Conservation (phyloP, 2,113 vertebrate genomes). For the Labeo rohita region DNA sequence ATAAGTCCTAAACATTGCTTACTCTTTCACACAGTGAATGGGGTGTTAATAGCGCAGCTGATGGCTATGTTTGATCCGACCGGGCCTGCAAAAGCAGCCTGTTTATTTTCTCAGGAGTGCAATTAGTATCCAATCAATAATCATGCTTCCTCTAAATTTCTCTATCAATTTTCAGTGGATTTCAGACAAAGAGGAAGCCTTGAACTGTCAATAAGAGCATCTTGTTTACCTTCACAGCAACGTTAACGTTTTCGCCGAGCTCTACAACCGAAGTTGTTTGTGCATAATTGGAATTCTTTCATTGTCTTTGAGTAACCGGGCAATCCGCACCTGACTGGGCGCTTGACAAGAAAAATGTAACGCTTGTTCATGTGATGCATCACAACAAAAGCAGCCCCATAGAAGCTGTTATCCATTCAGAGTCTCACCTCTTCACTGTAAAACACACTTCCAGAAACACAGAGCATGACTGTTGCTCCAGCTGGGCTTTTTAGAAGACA, state of each 20-base stretch:
- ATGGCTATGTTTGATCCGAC: slow-evolving; percentile 62
- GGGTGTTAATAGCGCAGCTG: slow-evolving; percentile 61
- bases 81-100: slow-evolving; percentile 43
- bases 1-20: slow-evolving; percentile 36
- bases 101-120: slow-evolving; percentile 46
- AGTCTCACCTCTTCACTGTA: slow-evolving; percentile 6
- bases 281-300: slow-evolving; percentile 52
- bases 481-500: neutral
- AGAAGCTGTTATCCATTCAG: slow-evolving; percentile 39
- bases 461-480: neutral
- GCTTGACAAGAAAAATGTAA: slow-evolving; percentile 36
- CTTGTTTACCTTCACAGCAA: slow-evolving; percentile 39
- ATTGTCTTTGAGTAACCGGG: slow-evolving; percentile 43
- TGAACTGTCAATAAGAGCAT: slow-evolving; percentile 53
- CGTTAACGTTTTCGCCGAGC: slow-evolving; percentile 10
- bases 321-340: slow-evolving; percentile 39
- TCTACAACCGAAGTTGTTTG: slow-evolving; percentile 16
- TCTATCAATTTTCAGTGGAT: slow-evolving; percentile 68
- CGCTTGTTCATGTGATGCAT: slow-evolving; percentile 11
- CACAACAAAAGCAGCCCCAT: slow-evolving; percentile 20
- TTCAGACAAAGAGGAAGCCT: slow-evolving; percentile 61
- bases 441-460: slow-evolving; percentile 14
- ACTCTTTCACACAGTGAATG: slow-evolving; percentile 52
- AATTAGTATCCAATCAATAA: slow-evolving; percentile 66
- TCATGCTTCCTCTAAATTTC: slow-evolving; percentile 61